Conservation (phyloP, 30 jellyfish, hydroid and myxozoan species). For the Pelagia noctiluca region DNA sequence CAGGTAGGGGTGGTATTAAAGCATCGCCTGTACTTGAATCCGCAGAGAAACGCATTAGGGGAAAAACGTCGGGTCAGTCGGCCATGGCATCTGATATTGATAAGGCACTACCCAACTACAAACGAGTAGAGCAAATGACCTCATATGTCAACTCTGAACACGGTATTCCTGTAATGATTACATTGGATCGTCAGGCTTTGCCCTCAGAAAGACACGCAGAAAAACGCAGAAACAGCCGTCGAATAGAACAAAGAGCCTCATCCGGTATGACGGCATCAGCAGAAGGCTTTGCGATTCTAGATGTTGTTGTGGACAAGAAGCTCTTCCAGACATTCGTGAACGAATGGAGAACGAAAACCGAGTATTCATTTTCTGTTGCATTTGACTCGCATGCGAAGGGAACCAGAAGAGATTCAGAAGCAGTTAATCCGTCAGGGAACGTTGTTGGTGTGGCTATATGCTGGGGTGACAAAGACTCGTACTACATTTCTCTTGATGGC, state of each 20-base stretch:
- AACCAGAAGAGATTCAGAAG: too few species aligned
- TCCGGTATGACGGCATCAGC: neutral
- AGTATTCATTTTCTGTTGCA: slow-evolving; percentile 77
- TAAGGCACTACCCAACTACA: too few species aligned
- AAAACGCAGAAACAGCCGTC: slow-evolving; percentile 43
- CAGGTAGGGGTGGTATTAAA: too few species aligned
- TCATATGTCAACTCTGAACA: too few species aligned
- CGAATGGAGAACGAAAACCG: slow-evolving; percentile 61
- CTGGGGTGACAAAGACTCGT: slow-evolving; percentile 88
- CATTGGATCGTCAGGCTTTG: neutral
- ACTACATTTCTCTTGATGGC: slow-evolving; percentile 52
- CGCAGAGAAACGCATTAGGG: too few species aligned
- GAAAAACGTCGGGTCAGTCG: too few species aligned
- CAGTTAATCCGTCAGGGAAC: neutral
- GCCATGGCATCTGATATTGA: too few species aligned
- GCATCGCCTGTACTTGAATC: too few species aligned
- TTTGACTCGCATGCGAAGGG: slow-evolving; percentile 47
- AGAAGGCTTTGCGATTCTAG: slow-evolving; percentile 71
- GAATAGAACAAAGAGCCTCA: slow-evolving; percentile 20
- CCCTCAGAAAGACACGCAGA: neutral
- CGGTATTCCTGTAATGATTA: too few species aligned
- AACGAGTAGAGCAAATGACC: too few species aligned
- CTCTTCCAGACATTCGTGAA: slow-evolving; percentile 67
- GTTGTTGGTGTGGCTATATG: slow-evolving; percentile 85
- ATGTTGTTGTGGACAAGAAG: slow-evolving; percentile 56